Base-by-base conservation (phyloP, 1,140 invertebrate genomes). In the Panagrolaimus sp. region DNA sequence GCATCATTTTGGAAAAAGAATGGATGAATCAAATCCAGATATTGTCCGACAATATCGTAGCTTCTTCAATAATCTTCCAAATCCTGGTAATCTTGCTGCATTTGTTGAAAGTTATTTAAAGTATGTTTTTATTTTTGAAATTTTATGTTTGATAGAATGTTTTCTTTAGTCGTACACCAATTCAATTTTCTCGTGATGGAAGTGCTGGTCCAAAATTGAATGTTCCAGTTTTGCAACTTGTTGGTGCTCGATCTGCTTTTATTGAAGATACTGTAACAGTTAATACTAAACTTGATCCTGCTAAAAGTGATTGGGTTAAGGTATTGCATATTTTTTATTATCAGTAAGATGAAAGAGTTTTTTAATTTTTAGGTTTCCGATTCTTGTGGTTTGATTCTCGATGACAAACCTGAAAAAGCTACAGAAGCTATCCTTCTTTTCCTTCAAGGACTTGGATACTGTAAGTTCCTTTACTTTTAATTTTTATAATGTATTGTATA, bases 341-440 rank as follows among this genome's bases (percentile, higher is more conserved):
- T n/a, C n/a, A n/a, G n/a, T n/a, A n/a, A n/a, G n/a, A n/a, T n/a
- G n/a, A n/a, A n/a, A n/a, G n/a, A n/a, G n/a, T n/a, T n/a, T n/a
- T n/a, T n/a, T n/a, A n/a, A n/a, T n/a, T n/a, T n/a, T n/a, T n/a
- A n/a, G n/a, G 91, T 92, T 71, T 45, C 43, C 38, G 95, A 98
- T 84, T 96, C 93, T 85, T 94, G 94, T 71, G 86, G 86, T 7
- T 93, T 98, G 91, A 92, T 97, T 5, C 84, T 98, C 73, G 96
- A 98, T 86, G 96, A 99, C 84, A 92, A 96, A 85, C 95, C 96
- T n/a, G 91, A 88, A 74, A 96, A 97, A 88, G 90, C 98, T 72
- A 90, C 92, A 79, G 94, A 98, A 87, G 93, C 95, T 47, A 92
- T 98, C 85, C 87, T 92, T 81, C 88, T 98, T 67, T 98, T 98